These are phyloP conservation scores for Misgurnus mizolepis DNA, from an alignment of 2,113 vertebrate species.

Conservation along the genomic window DNA sequence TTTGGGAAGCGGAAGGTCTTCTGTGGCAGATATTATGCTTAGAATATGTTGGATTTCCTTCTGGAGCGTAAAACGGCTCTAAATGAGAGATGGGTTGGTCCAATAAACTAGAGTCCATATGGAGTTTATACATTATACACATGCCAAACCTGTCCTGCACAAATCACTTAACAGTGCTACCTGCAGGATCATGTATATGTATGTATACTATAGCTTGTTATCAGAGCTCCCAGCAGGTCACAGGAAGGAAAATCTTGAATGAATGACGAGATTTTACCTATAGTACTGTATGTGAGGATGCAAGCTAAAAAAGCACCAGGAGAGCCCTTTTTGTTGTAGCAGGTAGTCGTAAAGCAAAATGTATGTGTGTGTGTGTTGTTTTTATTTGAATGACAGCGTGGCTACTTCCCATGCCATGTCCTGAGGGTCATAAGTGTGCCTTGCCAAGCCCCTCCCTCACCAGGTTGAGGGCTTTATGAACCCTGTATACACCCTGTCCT, in stretches of 20 bases:
- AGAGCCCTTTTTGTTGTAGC: not conserved
- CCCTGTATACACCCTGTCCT: slow-evolving; percentile 38
- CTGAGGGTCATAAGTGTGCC: slow-evolving; percentile 35
- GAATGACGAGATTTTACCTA: not conserved
- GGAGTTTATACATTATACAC: not conserved
- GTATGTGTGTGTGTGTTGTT: not conserved
- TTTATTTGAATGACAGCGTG: slow-evolving; percentile 44
- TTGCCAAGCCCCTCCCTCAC: slow-evolving; percentile 30
- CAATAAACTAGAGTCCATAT: slow-evolving; percentile 32
- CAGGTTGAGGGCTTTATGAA: slow-evolving; percentile 24
- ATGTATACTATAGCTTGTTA: not conserved
- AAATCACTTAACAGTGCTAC: not conserved
- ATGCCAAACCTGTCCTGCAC: not conserved
- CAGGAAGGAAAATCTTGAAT: not conserved
- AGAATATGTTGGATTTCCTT: slow-evolving; percentile 55
- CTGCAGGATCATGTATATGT: slow-evolving; percentile 12
- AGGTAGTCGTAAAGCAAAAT: slow-evolving; percentile 10
- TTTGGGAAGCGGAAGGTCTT: slow-evolving; percentile 57
- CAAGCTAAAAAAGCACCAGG: slow-evolving; percentile 10
- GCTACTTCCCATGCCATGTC: slow-evolving; percentile 53
- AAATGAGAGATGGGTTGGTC: slow-evolving; percentile 25
- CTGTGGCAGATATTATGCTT: slow-evolving; percentile 55
- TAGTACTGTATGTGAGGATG: not conserved
- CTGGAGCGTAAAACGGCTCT: slow-evolving; percentile 34
- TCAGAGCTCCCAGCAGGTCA: slow-evolving; percentile 19